Conservation (phyloP, 2,797 vertebrate genomes). For the Microtus obscurus region DNA sequence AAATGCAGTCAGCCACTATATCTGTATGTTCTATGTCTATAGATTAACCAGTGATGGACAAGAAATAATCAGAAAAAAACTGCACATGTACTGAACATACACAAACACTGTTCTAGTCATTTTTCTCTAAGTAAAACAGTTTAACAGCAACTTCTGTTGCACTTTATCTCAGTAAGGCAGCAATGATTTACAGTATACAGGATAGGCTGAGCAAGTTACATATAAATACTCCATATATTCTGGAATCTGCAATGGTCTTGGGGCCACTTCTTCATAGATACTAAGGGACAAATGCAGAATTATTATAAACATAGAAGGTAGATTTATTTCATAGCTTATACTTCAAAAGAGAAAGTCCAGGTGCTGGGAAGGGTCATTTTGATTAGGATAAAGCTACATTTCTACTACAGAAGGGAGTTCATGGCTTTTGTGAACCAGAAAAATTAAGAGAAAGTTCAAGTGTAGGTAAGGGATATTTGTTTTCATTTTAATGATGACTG, state of each 20-base stretch:
- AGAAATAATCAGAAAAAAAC: slow-evolving; percentile 12
- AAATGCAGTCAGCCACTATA: neutral
- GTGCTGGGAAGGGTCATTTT: neutral
- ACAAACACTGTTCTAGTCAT: neutral
- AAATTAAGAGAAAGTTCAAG: slow-evolving; percentile 23
- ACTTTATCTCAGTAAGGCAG: neutral
- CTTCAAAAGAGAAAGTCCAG: slow-evolving; percentile 16
- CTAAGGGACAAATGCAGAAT: neutral
- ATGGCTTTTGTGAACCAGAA: slow-evolving; percentile 16
- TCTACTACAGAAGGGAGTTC: neutral
- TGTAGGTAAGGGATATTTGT: neutral
- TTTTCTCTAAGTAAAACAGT: neutral
- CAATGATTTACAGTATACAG: neutral
- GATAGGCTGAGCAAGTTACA: neutral
- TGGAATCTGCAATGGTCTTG: neutral
- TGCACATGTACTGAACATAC: neutral
- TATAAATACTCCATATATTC: neutral
- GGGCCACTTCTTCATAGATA: neutral
- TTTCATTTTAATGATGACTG: slow-evolving; percentile 3
- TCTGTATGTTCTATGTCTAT: neutral
- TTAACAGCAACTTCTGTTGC: neutral
- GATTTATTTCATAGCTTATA: neutral
- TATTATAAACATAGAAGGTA: neutral
- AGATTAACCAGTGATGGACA: neutral
- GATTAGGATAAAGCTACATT: slow-evolving; percentile 12